phyloP scores from a whole-genome alignment of 2,888 invertebrate species.

The Nysson spinosus region DNA sequence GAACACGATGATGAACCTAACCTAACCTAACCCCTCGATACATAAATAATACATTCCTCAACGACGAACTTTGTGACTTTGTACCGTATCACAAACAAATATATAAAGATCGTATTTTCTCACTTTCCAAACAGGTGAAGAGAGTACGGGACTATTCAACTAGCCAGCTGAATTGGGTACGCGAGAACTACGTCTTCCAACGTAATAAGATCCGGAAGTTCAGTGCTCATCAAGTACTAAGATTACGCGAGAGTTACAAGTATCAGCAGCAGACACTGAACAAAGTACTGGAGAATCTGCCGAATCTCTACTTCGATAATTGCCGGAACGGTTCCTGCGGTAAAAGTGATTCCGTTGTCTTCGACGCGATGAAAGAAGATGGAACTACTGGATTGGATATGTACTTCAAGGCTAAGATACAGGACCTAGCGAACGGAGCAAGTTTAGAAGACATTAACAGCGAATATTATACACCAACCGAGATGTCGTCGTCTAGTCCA shows the following conservation, averaged over 20 bases:
- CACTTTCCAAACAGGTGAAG: slow-evolving; percentile 83
- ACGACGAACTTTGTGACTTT: too few relatives aligned
- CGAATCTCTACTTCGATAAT: slow-evolving; percentile 94
- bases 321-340: slow-evolving; percentile 83
- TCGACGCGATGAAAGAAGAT: slow-evolving; percentile 82
- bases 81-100: neutral
- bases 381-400: slow-evolving; percentile 78
- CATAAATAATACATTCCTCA: too few relatives aligned
- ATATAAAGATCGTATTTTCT: slow-evolving; percentile 17
- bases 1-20: too few relatives aligned
- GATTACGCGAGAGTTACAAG: slow-evolving; percentile 94
- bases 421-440: slow-evolving; percentile 80
- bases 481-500: slow-evolving; percentile 80
- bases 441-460: slow-evolving; percentile 80
- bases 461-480: slow-evolving; percentile 90
- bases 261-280: slow-evolving; percentile 96
- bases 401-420: slow-evolving; percentile 84
- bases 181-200: slow-evolving; percentile 97
- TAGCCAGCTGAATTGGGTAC: slow-evolving; percentile 93
- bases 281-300: slow-evolving; percentile 95
- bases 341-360: slow-evolving; percentile 85
- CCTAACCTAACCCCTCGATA: too few relatives aligned
- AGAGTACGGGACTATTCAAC: slow-evolving; percentile 95
- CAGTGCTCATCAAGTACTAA: slow-evolving; percentile 93
- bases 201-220: slow-evolving; percentile 96